Percentiles rank a stretch among this genome's conserved stretches.
phyloP scores from a whole-genome alignment of 2,888 invertebrate species.

The Creontiades dilutus region DNA sequence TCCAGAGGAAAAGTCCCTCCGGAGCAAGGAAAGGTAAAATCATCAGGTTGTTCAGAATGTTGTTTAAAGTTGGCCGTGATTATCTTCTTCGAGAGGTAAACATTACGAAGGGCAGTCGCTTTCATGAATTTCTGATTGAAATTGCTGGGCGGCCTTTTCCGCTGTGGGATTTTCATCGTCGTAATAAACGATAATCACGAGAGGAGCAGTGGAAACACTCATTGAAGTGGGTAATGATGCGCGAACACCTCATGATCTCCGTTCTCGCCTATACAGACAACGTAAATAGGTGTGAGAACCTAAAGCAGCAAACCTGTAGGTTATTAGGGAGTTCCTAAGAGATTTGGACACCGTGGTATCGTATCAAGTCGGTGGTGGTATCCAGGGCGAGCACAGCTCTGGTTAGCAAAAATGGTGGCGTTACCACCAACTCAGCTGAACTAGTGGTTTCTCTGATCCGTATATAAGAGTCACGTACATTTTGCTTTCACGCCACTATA shows the following conservation, averaged over 20 bases:
- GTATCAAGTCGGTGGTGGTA: too few species aligned
- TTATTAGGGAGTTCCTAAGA: too few species aligned
- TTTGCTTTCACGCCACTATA: too few species aligned
- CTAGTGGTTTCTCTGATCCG: too few species aligned
- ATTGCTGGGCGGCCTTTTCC: background rate
- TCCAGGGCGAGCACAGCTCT: too few species aligned
- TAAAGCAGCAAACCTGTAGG: too few species aligned
- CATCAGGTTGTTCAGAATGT: background rate
- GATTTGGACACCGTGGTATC: too few species aligned
- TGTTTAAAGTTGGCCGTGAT: background rate
- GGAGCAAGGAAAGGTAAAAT: background rate
- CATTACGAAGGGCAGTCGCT: background rate
- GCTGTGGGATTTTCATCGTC: background rate
- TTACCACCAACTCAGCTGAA: too few species aligned
- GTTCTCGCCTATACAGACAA: background rate
- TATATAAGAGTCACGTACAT: too few species aligned
- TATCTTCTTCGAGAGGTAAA: background rate
- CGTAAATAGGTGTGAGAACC: background rate
- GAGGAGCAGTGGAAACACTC: background rate
- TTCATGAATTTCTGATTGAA: conserved; percentile 38
- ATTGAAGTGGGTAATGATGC: background rate
- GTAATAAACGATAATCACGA: background rate
- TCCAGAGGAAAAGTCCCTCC: background rate
- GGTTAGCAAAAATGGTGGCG: too few species aligned
- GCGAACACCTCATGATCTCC: background rate